Evolutionary conservation across 1,140 invertebrate species (phyloP).

Genomic region (Heliconius eleuchia): DNA sequence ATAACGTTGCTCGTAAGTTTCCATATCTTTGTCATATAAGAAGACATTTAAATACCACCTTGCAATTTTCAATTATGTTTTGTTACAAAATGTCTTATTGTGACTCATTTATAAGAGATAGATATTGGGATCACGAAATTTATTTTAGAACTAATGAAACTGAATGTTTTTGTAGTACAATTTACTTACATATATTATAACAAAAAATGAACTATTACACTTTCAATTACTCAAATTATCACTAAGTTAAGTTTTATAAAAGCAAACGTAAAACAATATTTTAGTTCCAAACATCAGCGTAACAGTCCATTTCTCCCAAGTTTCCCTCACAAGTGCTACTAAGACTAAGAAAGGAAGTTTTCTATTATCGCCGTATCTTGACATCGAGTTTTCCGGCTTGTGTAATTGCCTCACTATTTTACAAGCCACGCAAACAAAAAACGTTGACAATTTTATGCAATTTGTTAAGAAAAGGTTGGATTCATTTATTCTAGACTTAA

Average conservation of each 20-base stretch:
- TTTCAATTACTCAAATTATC: neutral
- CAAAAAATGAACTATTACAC: too few species aligned
- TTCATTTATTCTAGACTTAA: neutral
- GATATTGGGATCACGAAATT: too few species aligned
- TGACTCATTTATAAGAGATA: too few species aligned
- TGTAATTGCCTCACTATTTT: constrained; percentile 6
- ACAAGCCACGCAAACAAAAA: constrained; percentile 8
- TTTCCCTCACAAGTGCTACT: neutral
- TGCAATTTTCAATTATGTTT: too few species aligned
- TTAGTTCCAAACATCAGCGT: neutral
- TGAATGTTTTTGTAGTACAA: too few species aligned
- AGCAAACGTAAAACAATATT: neutral
- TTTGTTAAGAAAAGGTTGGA: neutral
- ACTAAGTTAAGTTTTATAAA: neutral
- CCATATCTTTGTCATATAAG: too few species aligned
- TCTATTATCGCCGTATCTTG: constrained; percentile 9
- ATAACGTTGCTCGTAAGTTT: too few species aligned
- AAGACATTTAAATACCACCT: too few species aligned
- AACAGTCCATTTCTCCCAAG: neutral
- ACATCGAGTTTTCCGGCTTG: neutral
- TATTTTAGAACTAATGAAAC: too few species aligned
- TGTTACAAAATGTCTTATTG: too few species aligned
- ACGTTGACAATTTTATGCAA: constrained; percentile 3
- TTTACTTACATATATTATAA: too few species aligned
- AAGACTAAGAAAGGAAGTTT: constrained; percentile 8